These are phyloP conservation scores for Holothuria glaberrima DNA, from an alignment of 35 echinoderm and acorn worm genomes.

Conservation along the genomic window DNA sequence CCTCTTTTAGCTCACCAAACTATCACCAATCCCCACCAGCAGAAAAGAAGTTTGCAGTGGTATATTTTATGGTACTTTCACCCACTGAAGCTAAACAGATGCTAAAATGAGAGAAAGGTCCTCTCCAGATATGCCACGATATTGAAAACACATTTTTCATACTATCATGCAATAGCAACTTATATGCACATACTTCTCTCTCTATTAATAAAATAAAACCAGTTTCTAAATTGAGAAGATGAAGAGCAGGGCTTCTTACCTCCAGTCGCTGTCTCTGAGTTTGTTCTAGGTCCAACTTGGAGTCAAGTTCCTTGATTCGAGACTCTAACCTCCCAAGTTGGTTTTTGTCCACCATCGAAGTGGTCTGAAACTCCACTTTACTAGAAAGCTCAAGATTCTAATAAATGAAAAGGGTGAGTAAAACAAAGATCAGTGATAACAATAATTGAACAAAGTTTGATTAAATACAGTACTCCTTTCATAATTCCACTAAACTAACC, in stretches of 20 bases:
- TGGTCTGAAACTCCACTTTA: conserved; percentile 74
- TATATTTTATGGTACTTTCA: too few relatives aligned
- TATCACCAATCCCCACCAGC: too few relatives aligned
- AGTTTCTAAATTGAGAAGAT: too few relatives aligned
- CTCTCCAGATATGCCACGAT: too few relatives aligned
- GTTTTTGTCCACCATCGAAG: conserved; percentile 83
- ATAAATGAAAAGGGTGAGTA: not conserved
- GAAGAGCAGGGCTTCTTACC: conserved; percentile 26
- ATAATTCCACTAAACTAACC: not conserved
- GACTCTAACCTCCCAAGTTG: conserved; percentile 73
- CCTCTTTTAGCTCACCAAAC: too few relatives aligned
- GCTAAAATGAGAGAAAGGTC: too few relatives aligned
- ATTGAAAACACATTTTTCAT: too few relatives aligned
- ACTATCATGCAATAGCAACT: too few relatives aligned
- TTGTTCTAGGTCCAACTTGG: conserved; percentile 87
- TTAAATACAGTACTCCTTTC: not conserved
- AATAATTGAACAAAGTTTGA: not conserved
- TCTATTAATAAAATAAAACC: too few relatives aligned
- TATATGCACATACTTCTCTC: too few relatives aligned
- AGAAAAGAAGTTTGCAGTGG: too few relatives aligned
- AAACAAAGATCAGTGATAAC: not conserved
- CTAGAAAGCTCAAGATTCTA: conserved; percentile 81
- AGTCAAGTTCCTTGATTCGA: conserved; percentile 76
- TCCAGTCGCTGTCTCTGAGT: conserved; percentile 82
- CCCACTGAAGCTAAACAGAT: too few relatives aligned